Percentiles rank a stretch among this genome's conserved stretches.
Conservation (phyloP, 2,113 vertebrate genomes). For the Ceuthmochares aereus region DNA sequence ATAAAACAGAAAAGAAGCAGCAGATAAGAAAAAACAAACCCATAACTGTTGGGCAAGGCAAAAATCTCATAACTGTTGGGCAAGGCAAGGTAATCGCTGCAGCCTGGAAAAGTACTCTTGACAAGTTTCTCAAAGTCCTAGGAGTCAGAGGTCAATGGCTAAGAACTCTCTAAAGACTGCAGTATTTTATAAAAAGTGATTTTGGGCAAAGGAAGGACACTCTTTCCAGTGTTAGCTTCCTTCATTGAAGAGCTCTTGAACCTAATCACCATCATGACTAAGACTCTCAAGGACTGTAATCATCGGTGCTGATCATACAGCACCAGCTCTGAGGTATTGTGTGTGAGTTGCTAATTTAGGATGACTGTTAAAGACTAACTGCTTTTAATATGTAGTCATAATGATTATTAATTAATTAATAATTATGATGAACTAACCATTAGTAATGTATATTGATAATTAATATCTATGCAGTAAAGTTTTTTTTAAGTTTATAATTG, state of each 20-base stretch:
- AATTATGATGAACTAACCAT: background rate
- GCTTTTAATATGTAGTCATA: background rate
- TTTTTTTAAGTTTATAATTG: slow-evolving; percentile 24
- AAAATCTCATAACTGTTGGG: background rate
- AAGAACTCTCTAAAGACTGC: background rate
- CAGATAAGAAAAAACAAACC: background rate
- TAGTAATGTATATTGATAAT: background rate
- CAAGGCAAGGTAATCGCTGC: background rate
- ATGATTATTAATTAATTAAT: background rate
- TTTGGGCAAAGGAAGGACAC: background rate
- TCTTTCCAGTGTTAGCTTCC: background rate
- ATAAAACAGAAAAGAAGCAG: background rate
- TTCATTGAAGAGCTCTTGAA: background rate
- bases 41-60: too few species aligned
- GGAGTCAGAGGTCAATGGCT: background rate
- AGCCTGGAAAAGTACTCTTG: background rate
- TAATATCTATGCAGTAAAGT: slow-evolving; percentile 45
- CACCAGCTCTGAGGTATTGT: background rate
- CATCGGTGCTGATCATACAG: background rate
- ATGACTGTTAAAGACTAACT: background rate
- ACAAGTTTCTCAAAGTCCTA: background rate
- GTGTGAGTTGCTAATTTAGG: background rate
- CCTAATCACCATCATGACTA: background rate
- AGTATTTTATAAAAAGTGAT: background rate
- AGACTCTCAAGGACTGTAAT: background rate